Evolutionary conservation across 2,888 invertebrate genomes (phyloP), one percentile per base, ranked within the genome.

Genomic region (Baronia brevicornis): DNA sequence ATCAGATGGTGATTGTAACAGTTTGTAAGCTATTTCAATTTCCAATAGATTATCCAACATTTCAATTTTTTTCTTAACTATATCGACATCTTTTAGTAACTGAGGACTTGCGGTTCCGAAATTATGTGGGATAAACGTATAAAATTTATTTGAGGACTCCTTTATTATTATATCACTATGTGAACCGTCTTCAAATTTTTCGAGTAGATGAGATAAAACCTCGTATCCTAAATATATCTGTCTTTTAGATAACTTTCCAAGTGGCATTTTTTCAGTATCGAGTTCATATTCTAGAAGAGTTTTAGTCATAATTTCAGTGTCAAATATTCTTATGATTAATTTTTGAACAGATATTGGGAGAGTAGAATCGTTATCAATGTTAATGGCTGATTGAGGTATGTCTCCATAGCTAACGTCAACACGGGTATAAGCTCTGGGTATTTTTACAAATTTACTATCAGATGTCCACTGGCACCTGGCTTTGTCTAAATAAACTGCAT

Each of bases 21-120:
- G 72, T 54, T 86, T 95, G 77, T 96, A 98, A 0, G 98, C 97
- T 28, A 97, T 90, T 75, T 98, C 97, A 47, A 98, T 93, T 67
- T 98, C 98, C 55, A 96, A 80, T 33, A 98, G 73, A 40, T 91
- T 93, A 52, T 97, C 95, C 39, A 98, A 70, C 96, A 98, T 96
- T 45, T 92, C 91, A 0, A 77, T 77, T 39, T 89, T 87, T 1
- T 57, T 44, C 43, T 82, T 70, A 12, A 98, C 90, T 25, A 91
- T 79, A 22, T 93, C 92, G 4, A 84, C 59, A 6, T 90, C 90
- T 47, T 95, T 88, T 28, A 98, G 82, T 22, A 96, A 56, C 2
- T 94, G 94, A 0, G 95, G 93, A 44, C 89, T 89, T 8, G 89
- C 85, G 22, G 94, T 69, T 1, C 97, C 98, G 67, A 97, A 97